Evolutionary conservation across 2,888 invertebrate genomes (phyloP).

Genomic region (Malacosoma neustria): DNA sequence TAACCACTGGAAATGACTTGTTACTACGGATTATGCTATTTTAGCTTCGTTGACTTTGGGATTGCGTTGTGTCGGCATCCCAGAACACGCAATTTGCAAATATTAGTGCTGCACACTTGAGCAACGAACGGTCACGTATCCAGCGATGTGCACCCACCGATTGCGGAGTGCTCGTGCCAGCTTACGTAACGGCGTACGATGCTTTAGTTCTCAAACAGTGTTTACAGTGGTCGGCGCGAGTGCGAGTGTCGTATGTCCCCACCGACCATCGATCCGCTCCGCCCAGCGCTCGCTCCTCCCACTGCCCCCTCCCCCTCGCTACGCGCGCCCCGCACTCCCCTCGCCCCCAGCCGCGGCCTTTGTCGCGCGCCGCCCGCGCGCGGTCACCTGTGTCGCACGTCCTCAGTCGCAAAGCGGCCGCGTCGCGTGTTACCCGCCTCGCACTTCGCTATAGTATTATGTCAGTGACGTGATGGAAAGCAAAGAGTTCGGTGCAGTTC

Average conservation of each 20-base stretch:
- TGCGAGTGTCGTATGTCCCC: conserved; percentile 68
- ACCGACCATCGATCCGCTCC: conserved; percentile 72
- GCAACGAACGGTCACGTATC: conserved; percentile 15
- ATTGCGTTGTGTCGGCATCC: neutral
- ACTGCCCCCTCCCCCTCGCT: conserved; percentile 30
- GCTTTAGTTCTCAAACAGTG: conserved; percentile 47
- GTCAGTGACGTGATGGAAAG: conserved; percentile 70
- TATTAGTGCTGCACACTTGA: conserved; percentile 11
- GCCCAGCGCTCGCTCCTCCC: conserved; percentile 69
- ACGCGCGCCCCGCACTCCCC: conserved; percentile 24
- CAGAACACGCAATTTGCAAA: neutral
- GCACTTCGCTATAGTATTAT: conserved; percentile 50
- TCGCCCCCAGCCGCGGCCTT: conserved; percentile 58
- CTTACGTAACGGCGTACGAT: conserved; percentile 54
- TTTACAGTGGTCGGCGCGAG: conserved; percentile 51
- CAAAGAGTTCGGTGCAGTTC: conserved; percentile 66
- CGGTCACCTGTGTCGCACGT: conserved; percentile 76
- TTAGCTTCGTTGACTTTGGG: neutral
- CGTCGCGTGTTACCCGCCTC: conserved; percentile 75
- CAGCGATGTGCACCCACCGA: conserved; percentile 10
- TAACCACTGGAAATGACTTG: neutral
- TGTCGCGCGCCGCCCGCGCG: conserved; percentile 64
- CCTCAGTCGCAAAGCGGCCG: conserved; percentile 73
- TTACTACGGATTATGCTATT: neutral
- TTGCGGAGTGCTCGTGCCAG: conserved; percentile 18